Evolutionary conservation across 2,888 invertebrate species (phyloP).

Genomic region (Lathronympha strigana): DNA sequence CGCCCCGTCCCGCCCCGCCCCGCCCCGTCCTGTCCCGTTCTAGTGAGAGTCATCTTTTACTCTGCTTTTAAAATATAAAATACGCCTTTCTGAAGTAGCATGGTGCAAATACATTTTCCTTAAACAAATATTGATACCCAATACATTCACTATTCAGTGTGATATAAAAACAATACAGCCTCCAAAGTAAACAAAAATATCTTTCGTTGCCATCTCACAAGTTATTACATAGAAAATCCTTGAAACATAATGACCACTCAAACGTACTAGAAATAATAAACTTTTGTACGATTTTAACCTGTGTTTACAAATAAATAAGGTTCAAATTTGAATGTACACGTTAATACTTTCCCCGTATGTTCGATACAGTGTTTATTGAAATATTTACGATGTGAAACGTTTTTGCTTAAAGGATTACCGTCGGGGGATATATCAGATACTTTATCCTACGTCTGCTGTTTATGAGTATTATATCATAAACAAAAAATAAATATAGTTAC

Average conservation of each 20-base stretch:
- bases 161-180: constrained; percentile 5
- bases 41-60: no score
- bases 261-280: not conserved
- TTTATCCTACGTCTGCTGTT: no score
- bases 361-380: constrained; percentile 24
- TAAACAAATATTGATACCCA: constrained; percentile 7
- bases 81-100: no score
- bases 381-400: constrained; percentile 17
- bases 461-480: no score
- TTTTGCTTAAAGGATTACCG: constrained; percentile 5
- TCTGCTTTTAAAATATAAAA: no score
- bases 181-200: constrained; percentile 21
- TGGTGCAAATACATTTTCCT: no score
- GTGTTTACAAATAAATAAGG: not conserved
- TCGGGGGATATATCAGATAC: constrained; percentile 2
- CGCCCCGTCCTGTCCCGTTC: no score
- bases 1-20: no score
- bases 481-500: no score
- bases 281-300: not conserved
- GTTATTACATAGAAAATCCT: constrained; percentile 16
- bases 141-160: not conserved
- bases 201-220: constrained; percentile 8
- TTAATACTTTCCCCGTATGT: constrained; percentile 3
- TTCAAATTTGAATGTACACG: not conserved
- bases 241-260: not conserved